A percentile compares a stretch with the other conserved stretches of the same genome.
Evolutionary conservation across 1,140 invertebrate genomes (phyloP).

Genomic region (Choristoneura fumiferana): DNA sequence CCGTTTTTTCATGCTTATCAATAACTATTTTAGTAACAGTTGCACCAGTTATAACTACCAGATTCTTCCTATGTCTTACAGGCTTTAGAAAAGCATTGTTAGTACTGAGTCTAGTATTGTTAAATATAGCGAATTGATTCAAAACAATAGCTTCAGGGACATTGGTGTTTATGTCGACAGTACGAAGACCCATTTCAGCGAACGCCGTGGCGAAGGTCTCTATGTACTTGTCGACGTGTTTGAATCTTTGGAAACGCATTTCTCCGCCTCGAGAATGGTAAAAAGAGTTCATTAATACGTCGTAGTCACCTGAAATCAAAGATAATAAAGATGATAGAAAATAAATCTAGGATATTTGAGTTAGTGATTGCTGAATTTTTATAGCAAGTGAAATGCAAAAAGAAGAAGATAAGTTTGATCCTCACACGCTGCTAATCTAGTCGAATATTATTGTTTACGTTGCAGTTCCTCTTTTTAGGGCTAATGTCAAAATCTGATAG

Average conservation of each 20-base stretch:
- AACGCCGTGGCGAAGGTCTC: constrained; percentile 62
- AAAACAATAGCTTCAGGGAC: constrained; percentile 73
- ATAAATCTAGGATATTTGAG: no score
- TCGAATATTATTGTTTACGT: no score
- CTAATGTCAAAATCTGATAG: no score
- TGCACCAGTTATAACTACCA: constrained; percentile 78
- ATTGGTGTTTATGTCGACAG: constrained; percentile 63
- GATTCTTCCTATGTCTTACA: constrained; percentile 76
- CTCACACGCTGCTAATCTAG: no score
- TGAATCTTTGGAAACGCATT: constrained; percentile 65
- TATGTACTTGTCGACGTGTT: constrained; percentile 57
- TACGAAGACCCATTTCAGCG: constrained; percentile 62
- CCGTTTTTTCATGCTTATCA: constrained; percentile 79
- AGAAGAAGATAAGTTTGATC: no score
- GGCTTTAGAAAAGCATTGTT: constrained; percentile 80
- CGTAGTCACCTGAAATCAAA: constrained; percentile 65
- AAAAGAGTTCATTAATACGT: constrained; percentile 65
- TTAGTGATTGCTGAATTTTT: no score
- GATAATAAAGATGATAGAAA: no score
- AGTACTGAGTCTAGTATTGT: constrained; percentile 80
- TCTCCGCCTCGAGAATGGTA: constrained; percentile 69
- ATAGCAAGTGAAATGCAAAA: no score
- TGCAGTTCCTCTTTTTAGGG: no score
- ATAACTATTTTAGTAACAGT: constrained; percentile 83
- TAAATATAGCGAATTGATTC: constrained; percentile 76